Percentiles rank a stretch among this genome's conserved stretches.
Conservation (phyloP, 64 coral and sea anemone species). For the Astreopora myriophthalma region DNA sequence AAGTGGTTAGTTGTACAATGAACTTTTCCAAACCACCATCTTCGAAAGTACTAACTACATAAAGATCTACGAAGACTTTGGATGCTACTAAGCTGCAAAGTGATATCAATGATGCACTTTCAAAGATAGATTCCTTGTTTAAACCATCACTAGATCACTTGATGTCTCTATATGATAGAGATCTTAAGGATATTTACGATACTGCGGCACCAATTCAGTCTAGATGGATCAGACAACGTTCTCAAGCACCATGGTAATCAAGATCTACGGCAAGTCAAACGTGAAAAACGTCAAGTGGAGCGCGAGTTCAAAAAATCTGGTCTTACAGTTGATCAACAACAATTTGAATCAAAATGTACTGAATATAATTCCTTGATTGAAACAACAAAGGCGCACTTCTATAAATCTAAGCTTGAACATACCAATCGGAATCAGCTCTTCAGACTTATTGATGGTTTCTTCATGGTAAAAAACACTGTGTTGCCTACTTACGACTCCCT, state of each 20-base stretch:
- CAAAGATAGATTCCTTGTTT: background rate
- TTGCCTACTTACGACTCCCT: background rate
- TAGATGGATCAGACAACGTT: slow-evolving; percentile 23
- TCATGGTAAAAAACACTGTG: background rate
- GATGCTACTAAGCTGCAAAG: background rate
- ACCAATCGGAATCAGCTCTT: slow-evolving; percentile 21
- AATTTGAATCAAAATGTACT: slow-evolving; percentile 2
- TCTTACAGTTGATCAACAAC: slow-evolving; percentile 49
- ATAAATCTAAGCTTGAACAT: slow-evolving; percentile 56
- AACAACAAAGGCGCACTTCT: slow-evolving; percentile 6
- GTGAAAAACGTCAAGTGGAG: slow-evolving; percentile 23
- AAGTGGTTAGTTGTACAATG: background rate
- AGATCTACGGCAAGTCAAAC: slow-evolving; percentile 24
- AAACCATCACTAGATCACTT: background rate
- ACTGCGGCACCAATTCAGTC: background rate
- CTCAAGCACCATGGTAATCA: slow-evolving; percentile 40
- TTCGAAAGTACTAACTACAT: slow-evolving; percentile 5
- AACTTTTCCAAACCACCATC: slow-evolving; percentile 25
- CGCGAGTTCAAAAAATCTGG: slow-evolving; percentile 22
- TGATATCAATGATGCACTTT: background rate
- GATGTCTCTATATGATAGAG: background rate
- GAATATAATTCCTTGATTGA: slow-evolving; percentile 42
- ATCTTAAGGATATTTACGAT: background rate
- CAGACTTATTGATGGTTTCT: slow-evolving; percentile 17
- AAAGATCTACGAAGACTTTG: slow-evolving; percentile 4